Conservation (phyloP, 2,888 invertebrate species). For the Drosophila helvetica region DNA sequence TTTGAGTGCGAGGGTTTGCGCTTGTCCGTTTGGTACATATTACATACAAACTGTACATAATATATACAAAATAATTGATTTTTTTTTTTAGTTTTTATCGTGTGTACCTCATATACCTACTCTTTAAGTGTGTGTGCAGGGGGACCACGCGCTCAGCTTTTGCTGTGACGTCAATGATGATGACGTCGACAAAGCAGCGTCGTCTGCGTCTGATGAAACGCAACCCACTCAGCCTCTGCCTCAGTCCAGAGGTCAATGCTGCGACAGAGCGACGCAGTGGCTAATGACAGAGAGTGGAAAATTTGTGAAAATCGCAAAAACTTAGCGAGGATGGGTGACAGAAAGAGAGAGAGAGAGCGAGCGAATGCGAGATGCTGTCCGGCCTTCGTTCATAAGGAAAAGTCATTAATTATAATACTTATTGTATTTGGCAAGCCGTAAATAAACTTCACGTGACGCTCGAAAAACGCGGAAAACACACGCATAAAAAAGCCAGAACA, state of each 20-base stretch:
- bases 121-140: conserved; percentile 1
- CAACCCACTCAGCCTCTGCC: conserved; percentile 5
- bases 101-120: conserved; percentile 1
- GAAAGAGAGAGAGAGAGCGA: background rate
- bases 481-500: conserved; percentile 13
- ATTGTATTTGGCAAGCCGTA: conserved; percentile 57
- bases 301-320: conserved; percentile 43
- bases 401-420: conserved; percentile 62
- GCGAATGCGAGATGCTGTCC: background rate
- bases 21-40: conserved; percentile 64
- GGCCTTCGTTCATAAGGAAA: conserved; percentile 49
- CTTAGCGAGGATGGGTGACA: conserved; percentile 2
- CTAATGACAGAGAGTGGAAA: conserved; percentile 38
- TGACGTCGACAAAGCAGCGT: conserved; percentile 56
- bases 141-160: conserved; percentile 27
- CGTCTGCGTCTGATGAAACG: conserved; percentile 39
- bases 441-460: conserved; percentile 69
- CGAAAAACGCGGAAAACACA: conserved; percentile 35
- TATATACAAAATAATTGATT: conserved; percentile 71
- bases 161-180: conserved; percentile 70
- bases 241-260: conserved; percentile 56
- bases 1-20: conserved; percentile 35
- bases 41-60: conserved; percentile 15
- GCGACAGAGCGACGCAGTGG: conserved; percentile 17
- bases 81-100: conserved; percentile 49